These are phyloP conservation scores for Microplitis deprimator DNA, from an alignment of 2,888 invertebrate species.

Conservation along the genomic window DNA sequence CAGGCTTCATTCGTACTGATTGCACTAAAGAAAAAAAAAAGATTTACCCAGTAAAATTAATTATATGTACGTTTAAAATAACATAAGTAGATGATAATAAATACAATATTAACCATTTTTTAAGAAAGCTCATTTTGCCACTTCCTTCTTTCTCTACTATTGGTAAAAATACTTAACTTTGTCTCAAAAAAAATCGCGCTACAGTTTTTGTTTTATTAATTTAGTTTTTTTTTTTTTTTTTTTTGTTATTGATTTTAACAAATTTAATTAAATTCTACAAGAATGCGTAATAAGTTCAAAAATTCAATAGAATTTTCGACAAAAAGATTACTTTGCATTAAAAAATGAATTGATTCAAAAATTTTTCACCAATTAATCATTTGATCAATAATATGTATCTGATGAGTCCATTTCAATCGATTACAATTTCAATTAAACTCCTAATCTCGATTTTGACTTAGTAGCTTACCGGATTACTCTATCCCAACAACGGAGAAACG, in stretches of 20 bases:
- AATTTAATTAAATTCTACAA: too few species aligned
- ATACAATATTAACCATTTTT: too few species aligned
- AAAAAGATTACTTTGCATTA: background rate
- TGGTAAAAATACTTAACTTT: too few species aligned
- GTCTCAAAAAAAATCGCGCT: too few species aligned
- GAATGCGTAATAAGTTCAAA: background rate
- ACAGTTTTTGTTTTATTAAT: too few species aligned
- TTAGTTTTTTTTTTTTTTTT: too few species aligned
- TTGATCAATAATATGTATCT: background rate
- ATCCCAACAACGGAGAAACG: background rate
- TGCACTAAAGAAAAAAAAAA: background rate
- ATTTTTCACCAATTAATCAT: background rate
- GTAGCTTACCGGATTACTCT: background rate
- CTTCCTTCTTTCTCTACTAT: too few species aligned
- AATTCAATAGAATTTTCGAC: background rate
- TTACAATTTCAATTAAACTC: background rate
- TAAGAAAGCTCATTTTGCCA: too few species aligned
- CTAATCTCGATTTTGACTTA: background rate
- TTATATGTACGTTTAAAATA: too few species aligned
- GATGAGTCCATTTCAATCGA: background rate
- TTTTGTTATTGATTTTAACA: too few species aligned
- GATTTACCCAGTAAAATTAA: background rate
- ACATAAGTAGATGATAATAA: too few species aligned
- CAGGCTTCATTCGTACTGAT: slow-evolving; percentile 43
- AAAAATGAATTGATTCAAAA: background rate